phyloP scores from a whole-genome alignment of 2,113 vertebrate genomes.

The Microcebus ravelobensis region DNA sequence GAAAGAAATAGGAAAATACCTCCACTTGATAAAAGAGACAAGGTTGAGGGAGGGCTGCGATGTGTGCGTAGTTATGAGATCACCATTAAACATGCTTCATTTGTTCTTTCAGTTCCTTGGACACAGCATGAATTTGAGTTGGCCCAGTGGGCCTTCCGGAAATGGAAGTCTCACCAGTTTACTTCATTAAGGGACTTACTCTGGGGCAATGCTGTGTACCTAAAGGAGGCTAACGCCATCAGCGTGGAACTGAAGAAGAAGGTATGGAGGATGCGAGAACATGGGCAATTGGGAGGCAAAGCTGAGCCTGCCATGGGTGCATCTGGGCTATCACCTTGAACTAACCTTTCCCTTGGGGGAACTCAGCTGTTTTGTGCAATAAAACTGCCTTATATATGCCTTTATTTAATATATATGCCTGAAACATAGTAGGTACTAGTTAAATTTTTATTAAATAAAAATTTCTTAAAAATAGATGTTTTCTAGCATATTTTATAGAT shows the following conservation, averaged over 20 bases:
- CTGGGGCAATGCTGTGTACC: constrained; percentile 97
- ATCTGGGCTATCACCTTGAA: background rate
- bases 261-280: constrained; percentile 81
- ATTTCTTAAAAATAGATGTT: background rate
- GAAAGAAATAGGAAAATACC: background rate
- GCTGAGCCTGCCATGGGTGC: background rate
- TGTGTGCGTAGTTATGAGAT: background rate
- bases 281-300: accelerated
- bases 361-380: background rate
- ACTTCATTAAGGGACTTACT: constrained; percentile 96
- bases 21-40: background rate
- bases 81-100: background rate
- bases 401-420: background rate
- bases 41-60: background rate
- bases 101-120: constrained; percentile 91
- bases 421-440: background rate
- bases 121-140: constrained; percentile 96
- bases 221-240: constrained; percentile 98
- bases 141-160: constrained; percentile 98
- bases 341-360: background rate
- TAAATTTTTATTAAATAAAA: background rate
- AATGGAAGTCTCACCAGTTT: constrained; percentile 98
- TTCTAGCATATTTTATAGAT: background rate
- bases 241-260: constrained; percentile 99
- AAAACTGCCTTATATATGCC: background rate